Base-by-base conservation (phyloP, 1,140 invertebrate genomes). In the Trachymyrmex cornetzi region DNA sequence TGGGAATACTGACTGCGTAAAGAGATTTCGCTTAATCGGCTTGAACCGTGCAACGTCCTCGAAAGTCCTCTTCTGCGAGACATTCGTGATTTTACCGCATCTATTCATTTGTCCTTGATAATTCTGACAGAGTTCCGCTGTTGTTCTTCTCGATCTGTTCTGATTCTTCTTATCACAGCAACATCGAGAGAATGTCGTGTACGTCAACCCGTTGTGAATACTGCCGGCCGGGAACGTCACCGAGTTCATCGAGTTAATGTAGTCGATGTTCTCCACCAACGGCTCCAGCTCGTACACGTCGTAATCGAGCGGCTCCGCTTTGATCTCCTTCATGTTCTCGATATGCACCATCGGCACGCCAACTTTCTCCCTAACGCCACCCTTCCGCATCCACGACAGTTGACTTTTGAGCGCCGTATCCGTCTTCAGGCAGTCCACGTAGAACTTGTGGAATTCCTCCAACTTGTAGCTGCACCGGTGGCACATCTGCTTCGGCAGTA, bases 401-500 rank as follows among this genome's bases (percentile, higher is more conserved):
- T 95, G 93, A 71, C 87, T 94, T 79, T 95, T 95, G 3, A 95
- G 81, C 30, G 92, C 53, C 7, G 91, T 82, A 44, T 95, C 94
- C 7, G 94, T 94, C 50, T 92, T 95, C 27, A 94, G 74, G 85
- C 94, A 95, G 7, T 94, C 89, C 9, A 92, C 74, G 87, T 95
- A 95, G 66, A 95, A 95, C 77, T 94, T 93, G 63, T 95, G 91
- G 80, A 94, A 95, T 69, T 95, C 94, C 82, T 94, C 92, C 16
- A 95, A 82, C 75, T 95, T 95, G 77, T 94, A 95, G 80, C 93
- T 95, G 77, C 95, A 95, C 0, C 93, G 90, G 69, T 94, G 92
- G 67, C 94, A 95, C 92, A 95, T 94, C 67, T 95, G 92, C 77
- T 95, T 95, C 24, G 95, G 94, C n/a, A 95, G 63, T 48, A 95